A percentile compares a stretch with the other conserved stretches of the same genome.
Conservation (phyloP, 2,797 vertebrate genomes). For the Mormyrus proboscirostris region DNA sequence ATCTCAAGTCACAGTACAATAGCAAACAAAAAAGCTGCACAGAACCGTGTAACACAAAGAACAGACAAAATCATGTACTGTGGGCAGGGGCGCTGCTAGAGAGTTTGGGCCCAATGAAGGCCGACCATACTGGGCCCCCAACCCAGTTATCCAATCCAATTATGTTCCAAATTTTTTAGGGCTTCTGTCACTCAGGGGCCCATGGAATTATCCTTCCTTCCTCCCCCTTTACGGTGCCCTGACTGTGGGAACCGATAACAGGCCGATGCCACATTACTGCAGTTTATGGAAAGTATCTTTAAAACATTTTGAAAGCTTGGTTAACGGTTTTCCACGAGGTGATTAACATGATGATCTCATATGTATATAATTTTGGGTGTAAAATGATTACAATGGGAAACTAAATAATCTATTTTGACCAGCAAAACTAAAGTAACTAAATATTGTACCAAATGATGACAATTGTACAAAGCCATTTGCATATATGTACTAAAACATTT, state of each 20-base stretch:
- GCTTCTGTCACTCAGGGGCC: background rate
- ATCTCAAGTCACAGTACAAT: no score
- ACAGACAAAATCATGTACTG: background rate
- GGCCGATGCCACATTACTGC: background rate
- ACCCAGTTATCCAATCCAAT: background rate
- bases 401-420: background rate
- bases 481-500: background rate
- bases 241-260: background rate
- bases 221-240: background rate
- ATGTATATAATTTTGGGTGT: background rate
- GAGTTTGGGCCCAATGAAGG: background rate
- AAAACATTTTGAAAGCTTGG: background rate
- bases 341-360: background rate
- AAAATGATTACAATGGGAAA: background rate
- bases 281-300: background rate
- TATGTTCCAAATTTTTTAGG: background rate
- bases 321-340: background rate
- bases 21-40: no score
- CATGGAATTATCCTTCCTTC: background rate
- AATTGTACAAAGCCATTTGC: background rate
- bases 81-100: background rate
- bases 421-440: background rate
- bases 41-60: no score
- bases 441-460: background rate
- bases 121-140: background rate